Base-by-base conservation (phyloP, 1,140 invertebrate species). In the Sesamia nonagrioides region DNA sequence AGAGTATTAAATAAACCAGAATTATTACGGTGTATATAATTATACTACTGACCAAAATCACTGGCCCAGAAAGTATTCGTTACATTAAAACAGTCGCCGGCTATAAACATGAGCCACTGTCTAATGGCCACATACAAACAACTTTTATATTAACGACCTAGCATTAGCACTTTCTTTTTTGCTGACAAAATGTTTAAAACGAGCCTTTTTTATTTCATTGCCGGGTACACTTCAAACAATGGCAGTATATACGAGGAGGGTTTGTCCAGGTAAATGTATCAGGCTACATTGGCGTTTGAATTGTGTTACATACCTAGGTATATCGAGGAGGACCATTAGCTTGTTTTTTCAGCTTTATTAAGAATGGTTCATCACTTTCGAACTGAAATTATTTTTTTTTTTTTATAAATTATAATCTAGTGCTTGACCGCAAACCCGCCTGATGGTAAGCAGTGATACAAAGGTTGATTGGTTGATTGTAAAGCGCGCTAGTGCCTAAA, bases 91-190 rank as follows among this genome's bases (percentile, higher is more conserved):
- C 9, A 40, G 27, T 15, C 13, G 11, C 27, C 15, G 45, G 54
- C 54, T 58, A 71, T 71, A 71, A 71, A 54, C 50, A 71, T 71
- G 68, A 71, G 68, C 45, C 54, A 21, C 45, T 35, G 68, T 35
- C 48, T 71, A 54, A 71, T 71, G 68, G 50, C n/a, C 50, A n/a
- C 27, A 37, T 21, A 71, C 68, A 54, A 79, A 79, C 66, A 78
- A 78, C 27, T 79, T 73, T 73, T 73, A 50, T 63, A 66, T 58
- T 73, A 79, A 79, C 58, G 77, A 61, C 15, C 45, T 17, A 27
- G 52, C 77, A 79, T 79, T 73, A 79, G 73, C 42, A 45, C 45
- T 54, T 79, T 77, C 56, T 63, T 77, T 63, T 77, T 77, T 27
- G 33, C 15, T 37, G 50, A 71, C 48, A 37, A 71, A 54, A 54